Conservation (phyloP, 1,140 invertebrate species). For the Manduca sexta region DNA sequence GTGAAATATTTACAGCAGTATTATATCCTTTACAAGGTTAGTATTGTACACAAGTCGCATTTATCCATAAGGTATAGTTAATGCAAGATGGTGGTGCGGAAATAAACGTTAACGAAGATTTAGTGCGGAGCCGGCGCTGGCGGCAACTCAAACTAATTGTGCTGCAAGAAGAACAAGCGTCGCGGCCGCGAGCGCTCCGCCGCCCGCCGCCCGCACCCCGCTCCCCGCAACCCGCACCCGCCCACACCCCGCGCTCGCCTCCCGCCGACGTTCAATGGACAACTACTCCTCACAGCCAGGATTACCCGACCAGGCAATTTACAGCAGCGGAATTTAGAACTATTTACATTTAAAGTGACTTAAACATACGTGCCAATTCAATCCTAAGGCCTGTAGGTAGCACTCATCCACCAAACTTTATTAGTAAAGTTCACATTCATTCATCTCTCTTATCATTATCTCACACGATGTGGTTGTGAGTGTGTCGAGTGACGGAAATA, state of each 20-base stretch:
- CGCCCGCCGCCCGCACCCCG: too few species aligned
- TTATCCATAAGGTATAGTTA: slow-evolving; percentile 68
- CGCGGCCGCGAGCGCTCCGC: too few species aligned
- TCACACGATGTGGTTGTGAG: slow-evolving; percentile 23
- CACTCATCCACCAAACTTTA: slow-evolving; percentile 73
- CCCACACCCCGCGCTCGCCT: slow-evolving; percentile 25
- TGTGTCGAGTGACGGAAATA: slow-evolving; percentile 2
- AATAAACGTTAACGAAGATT: slow-evolving; percentile 71
- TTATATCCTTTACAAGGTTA: slow-evolving; percentile 54
- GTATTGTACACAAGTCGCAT: slow-evolving; percentile 70
- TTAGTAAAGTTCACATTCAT: slow-evolving; percentile 68
- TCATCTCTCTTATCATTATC: slow-evolving; percentile 52
- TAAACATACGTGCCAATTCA: slow-evolving; percentile 70
- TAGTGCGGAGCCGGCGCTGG: slow-evolving; percentile 67
- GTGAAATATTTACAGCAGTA: slow-evolving; percentile 75
- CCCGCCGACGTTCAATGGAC: slow-evolving; percentile 64
- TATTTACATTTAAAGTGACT: slow-evolving; percentile 68
- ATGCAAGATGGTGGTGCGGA: slow-evolving; percentile 74
- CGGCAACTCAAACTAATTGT: slow-evolving; percentile 74
- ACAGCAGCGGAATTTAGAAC: slow-evolving; percentile 71
- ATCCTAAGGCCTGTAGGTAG: slow-evolving; percentile 72
- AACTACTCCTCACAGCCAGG: slow-evolving; percentile 72
- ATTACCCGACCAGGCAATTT: slow-evolving; percentile 68
- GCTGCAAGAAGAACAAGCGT: slow-evolving; percentile 74
- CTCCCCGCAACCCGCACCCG: too few species aligned